Evolutionary conservation across 2,888 invertebrate species (phyloP).

Genomic region (Plemyria rubiginata): DNA sequence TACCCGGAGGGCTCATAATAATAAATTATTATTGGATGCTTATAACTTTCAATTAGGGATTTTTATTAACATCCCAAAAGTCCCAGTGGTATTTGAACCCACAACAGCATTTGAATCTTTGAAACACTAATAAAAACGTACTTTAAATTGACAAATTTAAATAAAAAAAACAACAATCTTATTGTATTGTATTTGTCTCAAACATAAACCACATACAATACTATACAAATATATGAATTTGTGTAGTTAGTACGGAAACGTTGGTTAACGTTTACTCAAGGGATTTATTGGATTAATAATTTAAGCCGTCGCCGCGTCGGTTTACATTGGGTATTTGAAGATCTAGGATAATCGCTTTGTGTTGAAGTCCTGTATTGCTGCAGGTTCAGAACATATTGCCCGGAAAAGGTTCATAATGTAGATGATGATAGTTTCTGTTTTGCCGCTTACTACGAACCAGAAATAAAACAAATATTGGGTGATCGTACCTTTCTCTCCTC

Average conservation of each 20-base stretch:
- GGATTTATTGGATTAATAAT: slow-evolving; percentile 48
- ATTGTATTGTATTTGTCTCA: neutral
- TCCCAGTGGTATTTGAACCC: too few species aligned
- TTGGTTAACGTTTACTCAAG: slow-evolving; percentile 37
- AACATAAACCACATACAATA: slow-evolving; percentile 2
- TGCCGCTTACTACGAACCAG: too few species aligned
- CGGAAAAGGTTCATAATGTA: neutral
- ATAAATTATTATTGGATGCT: too few species aligned
- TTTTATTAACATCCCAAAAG: too few species aligned
- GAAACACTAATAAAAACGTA: too few species aligned
- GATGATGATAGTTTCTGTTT: neutral
- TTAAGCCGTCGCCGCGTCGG: slow-evolving; percentile 38
- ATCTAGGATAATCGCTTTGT: slow-evolving; percentile 28
- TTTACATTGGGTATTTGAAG: slow-evolving; percentile 38
- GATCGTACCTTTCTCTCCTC: too few species aligned
- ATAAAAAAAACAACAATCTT: too few species aligned
- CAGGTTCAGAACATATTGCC: slow-evolving; percentile 2
- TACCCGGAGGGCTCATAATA: too few species aligned
- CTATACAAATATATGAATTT: neutral
- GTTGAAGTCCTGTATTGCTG: slow-evolving; percentile 17
- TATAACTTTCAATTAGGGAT: too few species aligned
- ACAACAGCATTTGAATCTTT: too few species aligned
- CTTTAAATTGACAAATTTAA: too few species aligned
- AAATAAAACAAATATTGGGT: too few species aligned
- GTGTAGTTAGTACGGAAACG: slow-evolving; percentile 23